Conservation (phyloP, 2,797 vertebrate genomes). For the Anolis apletophallus region DNA sequence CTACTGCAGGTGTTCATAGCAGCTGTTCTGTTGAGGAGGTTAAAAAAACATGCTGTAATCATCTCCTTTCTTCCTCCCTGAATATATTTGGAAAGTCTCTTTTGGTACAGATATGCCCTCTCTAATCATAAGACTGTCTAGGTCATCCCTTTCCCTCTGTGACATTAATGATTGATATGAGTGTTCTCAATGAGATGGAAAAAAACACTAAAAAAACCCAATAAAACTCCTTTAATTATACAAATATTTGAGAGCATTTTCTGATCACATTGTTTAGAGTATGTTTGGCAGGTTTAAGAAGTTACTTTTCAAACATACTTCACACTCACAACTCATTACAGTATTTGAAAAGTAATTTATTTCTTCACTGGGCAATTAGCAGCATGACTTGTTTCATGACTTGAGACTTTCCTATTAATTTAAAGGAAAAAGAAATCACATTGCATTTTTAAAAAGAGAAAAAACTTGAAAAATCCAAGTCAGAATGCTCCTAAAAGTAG, state of each 20-base stretch:
- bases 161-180: slow-evolving; percentile 30
- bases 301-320: no score
- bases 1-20: slow-evolving; percentile 1
- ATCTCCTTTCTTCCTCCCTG: neutral
- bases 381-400: no score
- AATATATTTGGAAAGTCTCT: slow-evolving; percentile 13
- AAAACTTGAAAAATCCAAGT: no score
- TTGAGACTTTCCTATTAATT: no score
- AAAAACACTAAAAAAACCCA: neutral
- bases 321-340: no score
- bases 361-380: no score
- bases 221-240: neutral
- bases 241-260: neutral
- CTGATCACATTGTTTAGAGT: no score
- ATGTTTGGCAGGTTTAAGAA: no score
- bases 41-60: neutral
- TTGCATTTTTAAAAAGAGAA: no score
- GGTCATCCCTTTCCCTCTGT: neutral
- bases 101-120: neutral
- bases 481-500: no score
- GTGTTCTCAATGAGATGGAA: neutral
- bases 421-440: no score
- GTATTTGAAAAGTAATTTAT: no score
- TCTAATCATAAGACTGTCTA: neutral
- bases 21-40: neutral